Evolutionary conservation across 1,140 invertebrate species (phyloP).

Genomic region (Eumaeus atala): DNA sequence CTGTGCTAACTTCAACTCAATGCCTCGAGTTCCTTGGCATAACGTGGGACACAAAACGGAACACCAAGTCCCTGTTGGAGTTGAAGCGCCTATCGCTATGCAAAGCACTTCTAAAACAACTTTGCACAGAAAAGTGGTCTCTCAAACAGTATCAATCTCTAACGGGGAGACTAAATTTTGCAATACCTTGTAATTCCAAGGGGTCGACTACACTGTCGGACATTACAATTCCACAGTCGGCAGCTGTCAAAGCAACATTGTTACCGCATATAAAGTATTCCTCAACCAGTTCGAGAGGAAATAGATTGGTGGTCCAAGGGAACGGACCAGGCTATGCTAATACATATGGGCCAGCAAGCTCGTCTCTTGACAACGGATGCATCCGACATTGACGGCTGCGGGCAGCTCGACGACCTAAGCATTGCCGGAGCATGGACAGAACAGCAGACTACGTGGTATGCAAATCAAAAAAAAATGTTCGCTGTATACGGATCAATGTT

Average conservation of each 20-base stretch:
- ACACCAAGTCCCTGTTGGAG: background rate
- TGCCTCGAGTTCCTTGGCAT: slow-evolving; percentile 14
- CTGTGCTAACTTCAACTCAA: background rate
- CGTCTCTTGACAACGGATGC: slow-evolving; percentile 38
- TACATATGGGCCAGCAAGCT: background rate
- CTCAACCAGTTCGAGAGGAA: slow-evolving; percentile 9
- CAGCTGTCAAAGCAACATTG: slow-evolving; percentile 20
- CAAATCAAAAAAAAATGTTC: slow-evolving; percentile 41
- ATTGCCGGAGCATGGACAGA: slow-evolving; percentile 15
- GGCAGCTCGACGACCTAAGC: slow-evolving; percentile 18
- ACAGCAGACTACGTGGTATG: slow-evolving; percentile 30
- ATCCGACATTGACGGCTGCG: slow-evolving; percentile 30
- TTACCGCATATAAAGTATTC: slow-evolving; percentile 16
- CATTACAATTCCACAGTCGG: slow-evolving; percentile 7
- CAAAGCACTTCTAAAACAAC: slow-evolving; percentile 14
- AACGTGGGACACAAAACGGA: slow-evolving; percentile 13
- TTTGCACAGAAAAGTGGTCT: slow-evolving; percentile 21
- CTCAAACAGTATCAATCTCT: slow-evolving; percentile 32
- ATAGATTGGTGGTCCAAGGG: background rate
- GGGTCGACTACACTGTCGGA: slow-evolving; percentile 41
- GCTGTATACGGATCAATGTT: slow-evolving; percentile 26
- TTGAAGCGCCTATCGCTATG: slow-evolving; percentile 13
- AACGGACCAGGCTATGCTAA: background rate
- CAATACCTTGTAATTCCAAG: slow-evolving; percentile 72
- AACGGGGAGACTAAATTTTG: slow-evolving; percentile 46